A percentile compares a stretch with the other conserved stretches of the same genome.
These are phyloP conservation scores for Nerophis lumbriciformis DNA, from an alignment of 2,113 vertebrate genomes.

Conservation along the genomic window DNA sequence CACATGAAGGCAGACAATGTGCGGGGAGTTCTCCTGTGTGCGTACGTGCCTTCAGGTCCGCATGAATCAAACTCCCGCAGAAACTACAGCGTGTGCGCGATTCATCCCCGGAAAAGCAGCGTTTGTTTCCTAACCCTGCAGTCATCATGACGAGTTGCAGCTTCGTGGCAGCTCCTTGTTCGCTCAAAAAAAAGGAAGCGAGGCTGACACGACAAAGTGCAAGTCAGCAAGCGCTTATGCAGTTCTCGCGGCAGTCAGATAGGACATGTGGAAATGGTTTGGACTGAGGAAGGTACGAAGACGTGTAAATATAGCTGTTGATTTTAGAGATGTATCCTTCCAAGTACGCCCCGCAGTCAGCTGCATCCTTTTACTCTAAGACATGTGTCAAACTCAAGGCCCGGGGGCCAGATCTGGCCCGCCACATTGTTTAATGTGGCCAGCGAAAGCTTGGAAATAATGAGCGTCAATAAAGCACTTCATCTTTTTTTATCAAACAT, in stretches of 20 bases:
- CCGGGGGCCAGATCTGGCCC: no score
- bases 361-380: not conserved
- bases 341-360: not conserved
- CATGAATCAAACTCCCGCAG: not conserved
- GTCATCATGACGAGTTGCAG: conserved; percentile 34
- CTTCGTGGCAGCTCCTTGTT: conserved; percentile 8
- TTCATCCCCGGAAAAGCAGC: conserved; percentile 23
- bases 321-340: conserved; percentile 12
- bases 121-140: conserved; percentile 32
- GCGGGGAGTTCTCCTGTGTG: conserved; percentile 8
- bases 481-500: no score
- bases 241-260: conserved; percentile 13
- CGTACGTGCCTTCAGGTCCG: conserved; percentile 16
- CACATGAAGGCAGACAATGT: conserved; percentile 35
- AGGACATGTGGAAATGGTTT: conserved; percentile 51
- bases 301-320: conserved; percentile 10
- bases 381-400: no score
- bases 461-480: no score
- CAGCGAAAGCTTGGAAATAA: no score
- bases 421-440: no score
- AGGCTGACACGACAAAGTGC: conserved; percentile 29
- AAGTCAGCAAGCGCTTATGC: conserved; percentile 6
- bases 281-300: conserved; percentile 34
- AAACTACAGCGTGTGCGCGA: conserved; percentile 17
- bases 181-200: conserved; percentile 13